Evolutionary conservation across 1,140 invertebrate genomes (phyloP).

Genomic region (Chlorops oryzae): DNA sequence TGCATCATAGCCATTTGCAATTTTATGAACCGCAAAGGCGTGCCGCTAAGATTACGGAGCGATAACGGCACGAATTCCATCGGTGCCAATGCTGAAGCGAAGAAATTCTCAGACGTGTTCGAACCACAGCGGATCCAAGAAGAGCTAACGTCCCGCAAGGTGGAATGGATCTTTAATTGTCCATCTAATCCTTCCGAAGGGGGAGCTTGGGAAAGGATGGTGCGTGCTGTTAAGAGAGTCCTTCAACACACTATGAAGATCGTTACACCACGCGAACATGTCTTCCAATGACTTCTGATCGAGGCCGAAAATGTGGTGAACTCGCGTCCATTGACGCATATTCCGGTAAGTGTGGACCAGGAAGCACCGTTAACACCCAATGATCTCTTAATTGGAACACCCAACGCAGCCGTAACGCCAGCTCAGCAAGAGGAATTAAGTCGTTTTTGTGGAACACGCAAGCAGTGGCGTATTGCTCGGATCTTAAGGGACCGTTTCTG

Average conservation of each 20-base stretch:
- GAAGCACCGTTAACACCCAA: constrained; percentile 31
- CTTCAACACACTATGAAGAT: constrained; percentile 11
- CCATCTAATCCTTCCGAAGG: too few relatives aligned
- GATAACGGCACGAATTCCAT: too few relatives aligned
- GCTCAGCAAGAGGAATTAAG: neutral
- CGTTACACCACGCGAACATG: constrained; percentile 19
- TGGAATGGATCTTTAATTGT: constrained; percentile 27
- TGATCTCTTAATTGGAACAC: neutral
- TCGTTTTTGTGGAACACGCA: neutral
- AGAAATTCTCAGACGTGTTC: neutral
- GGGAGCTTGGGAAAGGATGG: constrained; percentile 30
- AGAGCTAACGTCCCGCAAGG: neutral
- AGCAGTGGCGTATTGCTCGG: constrained; percentile 25
- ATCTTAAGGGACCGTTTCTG: constrained; percentile 15
- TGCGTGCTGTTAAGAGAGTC: constrained; percentile 25
- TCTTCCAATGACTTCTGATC: constrained; percentile 14
- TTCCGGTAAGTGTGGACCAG: constrained; percentile 7
- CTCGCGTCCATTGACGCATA: too few relatives aligned
- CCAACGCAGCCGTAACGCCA: neutral
- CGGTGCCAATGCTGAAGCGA: neutral
- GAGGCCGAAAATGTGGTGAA: constrained; percentile 16
- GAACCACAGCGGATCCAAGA: neutral
- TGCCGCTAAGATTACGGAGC: neutral
- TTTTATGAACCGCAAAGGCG: neutral
- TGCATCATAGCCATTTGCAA: constrained; percentile 13